Base-by-base conservation (phyloP, 2,888 invertebrate genomes). In the Lampropteryx suffumata region DNA sequence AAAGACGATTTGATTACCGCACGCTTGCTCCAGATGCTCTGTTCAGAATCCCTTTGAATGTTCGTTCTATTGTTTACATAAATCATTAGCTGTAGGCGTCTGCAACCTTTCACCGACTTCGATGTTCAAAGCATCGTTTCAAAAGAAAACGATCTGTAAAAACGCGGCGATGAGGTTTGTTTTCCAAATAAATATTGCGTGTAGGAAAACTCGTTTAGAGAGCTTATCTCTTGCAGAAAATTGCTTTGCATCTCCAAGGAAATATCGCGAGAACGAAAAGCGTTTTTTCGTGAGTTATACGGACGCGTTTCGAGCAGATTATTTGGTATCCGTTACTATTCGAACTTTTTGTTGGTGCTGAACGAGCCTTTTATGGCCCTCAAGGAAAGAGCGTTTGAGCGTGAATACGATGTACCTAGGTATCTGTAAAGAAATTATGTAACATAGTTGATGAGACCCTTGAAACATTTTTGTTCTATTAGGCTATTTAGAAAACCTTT, bases 211-310 rank as follows among this genome's bases (percentile, higher is more conserved):
- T 71, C 78, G 79, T 77, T 80, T 79, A 80, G 73, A 78, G 71
- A 79, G 76, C 80, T 81, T 82, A 82, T 82, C 79, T 82, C 82
- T 82, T 71, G 79, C 79, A 85, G 84, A 84, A 87, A 86, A 87
- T 87, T 87, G 84, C 82, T 84, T 84, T 79, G 81, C 81, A 84
- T 86, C 86, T 86, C 85, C 68, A 80, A 86, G 84, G 86, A 82
- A 87, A 85, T 84, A 82, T 82, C 77, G 74, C 70, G 73, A 71
- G 67, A 63, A 73, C 71, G 77, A 72, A 77, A 80, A 80, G 69
- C 72, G 75, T 71, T 77, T 76, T 73, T 79, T 76, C 71, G 74
- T 76, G 78, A 79, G 71, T 74, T 72, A n/a, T n/a, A 71, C 73
- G 65, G 71, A 68, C 72, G 72, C 68, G 71, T 73, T 75, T 73